Percentiles rank a stretch among this genome's conserved stretches.
Evolutionary conservation across 1,140 invertebrate species (phyloP).

Genomic region (Drosophila sturtevanti): DNA sequence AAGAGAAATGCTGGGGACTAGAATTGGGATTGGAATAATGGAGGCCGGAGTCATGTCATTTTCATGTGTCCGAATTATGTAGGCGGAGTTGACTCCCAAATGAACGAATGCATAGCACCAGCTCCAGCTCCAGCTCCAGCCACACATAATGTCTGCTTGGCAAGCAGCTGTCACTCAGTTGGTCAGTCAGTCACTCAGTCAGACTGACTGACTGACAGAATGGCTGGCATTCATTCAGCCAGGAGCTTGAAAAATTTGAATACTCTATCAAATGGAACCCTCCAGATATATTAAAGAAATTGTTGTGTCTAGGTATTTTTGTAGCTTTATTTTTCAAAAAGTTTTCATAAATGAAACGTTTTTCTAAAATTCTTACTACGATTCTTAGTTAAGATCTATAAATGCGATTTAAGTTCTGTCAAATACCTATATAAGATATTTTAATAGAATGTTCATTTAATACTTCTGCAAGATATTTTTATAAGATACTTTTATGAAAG

Average conservation of each 20-base stretch:
- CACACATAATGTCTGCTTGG: constrained; percentile 46
- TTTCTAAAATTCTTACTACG: too few species aligned
- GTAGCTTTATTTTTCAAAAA: too few species aligned
- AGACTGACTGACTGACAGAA: constrained; percentile 17
- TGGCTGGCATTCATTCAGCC: constrained; percentile 19
- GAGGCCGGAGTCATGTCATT: constrained; percentile 36
- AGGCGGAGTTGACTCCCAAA: constrained; percentile 9
- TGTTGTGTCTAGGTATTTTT: too few species aligned
- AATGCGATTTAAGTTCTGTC: too few species aligned
- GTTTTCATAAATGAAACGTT: too few species aligned
- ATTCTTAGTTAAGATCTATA: too few species aligned
- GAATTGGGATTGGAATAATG: not conserved
- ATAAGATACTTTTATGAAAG: too few species aligned
- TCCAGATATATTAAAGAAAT: too few species aligned
- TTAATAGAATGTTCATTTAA: too few species aligned
- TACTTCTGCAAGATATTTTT: too few species aligned
- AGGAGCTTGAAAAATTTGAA: not conserved
- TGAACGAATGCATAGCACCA: constrained; percentile 31
- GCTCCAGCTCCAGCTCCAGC: constrained; percentile 34
- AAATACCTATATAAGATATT: too few species aligned
- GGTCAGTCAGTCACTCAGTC: constrained; percentile 25
- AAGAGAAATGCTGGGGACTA: not conserved
- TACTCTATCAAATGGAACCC: not conserved
- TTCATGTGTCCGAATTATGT: constrained; percentile 39
- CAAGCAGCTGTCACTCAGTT: constrained; percentile 55